Conservation (phyloP, 2,888 invertebrate species). For the Acanthococcus lagerstroemiae region DNA sequence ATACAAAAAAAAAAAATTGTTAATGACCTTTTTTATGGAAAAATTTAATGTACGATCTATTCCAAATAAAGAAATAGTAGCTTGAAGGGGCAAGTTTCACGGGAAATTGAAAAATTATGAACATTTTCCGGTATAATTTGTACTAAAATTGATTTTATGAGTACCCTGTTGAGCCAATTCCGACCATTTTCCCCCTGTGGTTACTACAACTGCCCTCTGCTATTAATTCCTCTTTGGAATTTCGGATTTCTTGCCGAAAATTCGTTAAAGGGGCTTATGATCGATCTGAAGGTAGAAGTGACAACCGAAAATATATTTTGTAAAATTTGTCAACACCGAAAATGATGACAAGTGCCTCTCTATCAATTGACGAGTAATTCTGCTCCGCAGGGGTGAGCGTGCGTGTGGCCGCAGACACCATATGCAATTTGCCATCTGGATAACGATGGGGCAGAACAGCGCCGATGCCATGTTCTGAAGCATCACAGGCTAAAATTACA, state of each 20-base stretch:
- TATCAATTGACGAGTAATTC: neutral
- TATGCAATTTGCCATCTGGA: neutral
- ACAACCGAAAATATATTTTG: neutral
- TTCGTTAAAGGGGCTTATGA: conserved; percentile 4
- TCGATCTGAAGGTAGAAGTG: conserved; percentile 13
- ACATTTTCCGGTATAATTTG: no score
- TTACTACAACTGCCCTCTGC: no score
- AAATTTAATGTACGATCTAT: no score
- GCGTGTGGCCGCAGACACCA: neutral
- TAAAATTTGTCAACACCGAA: conserved; percentile 6
- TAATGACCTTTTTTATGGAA: no score
- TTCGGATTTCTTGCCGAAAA: neutral
- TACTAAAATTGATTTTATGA: no score
- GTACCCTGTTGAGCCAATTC: no score
- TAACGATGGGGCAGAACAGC: neutral
- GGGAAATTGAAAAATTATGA: no score
- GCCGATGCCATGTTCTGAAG: conserved; percentile 6
- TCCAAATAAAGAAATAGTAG: no score
- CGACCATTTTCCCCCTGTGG: no score
- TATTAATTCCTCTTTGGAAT: no score
- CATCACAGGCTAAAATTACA: neutral
- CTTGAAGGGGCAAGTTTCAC: no score
- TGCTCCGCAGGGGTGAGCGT: neutral
- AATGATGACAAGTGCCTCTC: neutral
- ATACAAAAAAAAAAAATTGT: no score